Evolutionary conservation across 2,888 invertebrate species (phyloP).

Genomic region (Apoderus coryli): DNA sequence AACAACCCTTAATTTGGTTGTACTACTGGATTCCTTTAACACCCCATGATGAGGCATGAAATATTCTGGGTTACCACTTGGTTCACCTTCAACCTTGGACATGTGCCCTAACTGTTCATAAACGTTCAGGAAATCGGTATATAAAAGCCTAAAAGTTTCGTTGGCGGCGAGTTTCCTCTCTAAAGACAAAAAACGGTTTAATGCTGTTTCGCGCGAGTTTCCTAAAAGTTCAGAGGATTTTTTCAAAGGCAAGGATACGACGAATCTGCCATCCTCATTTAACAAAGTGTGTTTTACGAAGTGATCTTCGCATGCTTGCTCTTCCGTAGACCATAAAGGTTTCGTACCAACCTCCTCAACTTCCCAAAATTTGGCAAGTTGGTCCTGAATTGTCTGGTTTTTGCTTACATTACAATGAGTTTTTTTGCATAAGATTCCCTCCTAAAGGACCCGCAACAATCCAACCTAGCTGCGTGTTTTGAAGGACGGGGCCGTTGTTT

Average conservation of each 20-base stretch:
- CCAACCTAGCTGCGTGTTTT: constrained; percentile 11
- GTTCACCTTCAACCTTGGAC: constrained; percentile 7
- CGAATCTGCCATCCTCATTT: constrained; percentile 8
- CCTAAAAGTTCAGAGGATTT: constrained; percentile 9
- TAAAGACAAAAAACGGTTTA: constrained; percentile 10
- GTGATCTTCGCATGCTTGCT: constrained; percentile 11
- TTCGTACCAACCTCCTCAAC: constrained; percentile 8
- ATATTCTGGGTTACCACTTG: constrained; percentile 2
- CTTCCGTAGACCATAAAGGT: constrained; percentile 10
- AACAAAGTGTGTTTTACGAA: constrained; percentile 7
- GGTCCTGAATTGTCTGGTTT: too few species aligned
- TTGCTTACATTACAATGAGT: too few species aligned
- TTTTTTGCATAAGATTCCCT: too few species aligned
- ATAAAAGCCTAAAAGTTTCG: constrained; percentile 5
- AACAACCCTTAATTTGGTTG: constrained; percentile 12
- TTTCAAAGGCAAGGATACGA: constrained; percentile 12
- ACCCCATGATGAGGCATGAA: constrained; percentile 12
- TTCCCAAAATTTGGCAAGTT: constrained; percentile 11
- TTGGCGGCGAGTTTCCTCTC: constrained; percentile 7
- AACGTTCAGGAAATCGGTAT: constrained; percentile 8
- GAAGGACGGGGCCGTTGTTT: constrained; percentile 6
- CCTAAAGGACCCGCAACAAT: constrained; percentile 8
- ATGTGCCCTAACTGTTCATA: constrained; percentile 12
- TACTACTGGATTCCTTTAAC: constrained; percentile 10
- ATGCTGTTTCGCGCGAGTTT: constrained; percentile 10